Percentiles rank a stretch among this genome's conserved stretches.
Evolutionary conservation across 1,140 invertebrate species (phyloP).

Genomic region (Drosophila bocqueti): DNA sequence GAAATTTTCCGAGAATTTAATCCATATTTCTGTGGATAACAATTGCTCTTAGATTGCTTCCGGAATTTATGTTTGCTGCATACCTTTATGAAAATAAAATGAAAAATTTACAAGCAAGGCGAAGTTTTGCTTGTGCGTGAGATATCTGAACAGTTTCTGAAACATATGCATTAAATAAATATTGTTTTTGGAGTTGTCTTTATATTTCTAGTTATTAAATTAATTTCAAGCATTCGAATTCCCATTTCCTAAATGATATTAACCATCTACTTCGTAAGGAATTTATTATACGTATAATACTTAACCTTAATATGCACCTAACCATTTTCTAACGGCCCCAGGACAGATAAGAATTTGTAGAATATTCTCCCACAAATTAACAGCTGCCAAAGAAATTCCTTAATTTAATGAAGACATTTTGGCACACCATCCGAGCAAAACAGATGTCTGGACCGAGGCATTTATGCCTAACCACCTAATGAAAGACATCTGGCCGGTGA

Average conservation of each 20-base stretch:
- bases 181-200: neutral
- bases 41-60: constrained; percentile 8
- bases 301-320: neutral
- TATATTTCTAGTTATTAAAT: neutral
- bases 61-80: neutral
- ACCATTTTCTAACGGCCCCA: constrained; percentile 1
- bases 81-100: neutral
- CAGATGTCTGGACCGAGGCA: constrained; percentile 22
- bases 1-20: neutral
- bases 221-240: too few species aligned
- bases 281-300: neutral
- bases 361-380: constrained; percentile 21
- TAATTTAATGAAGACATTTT: constrained; percentile 40
- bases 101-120: neutral
- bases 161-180: too few species aligned
- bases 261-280: neutral
- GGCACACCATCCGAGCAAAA: constrained; percentile 12
- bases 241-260: neutral
- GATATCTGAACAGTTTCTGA: too few species aligned
- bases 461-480: constrained; percentile 32
- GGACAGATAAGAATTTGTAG: neutral
- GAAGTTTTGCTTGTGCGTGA: neutral
- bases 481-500: constrained; percentile 42
- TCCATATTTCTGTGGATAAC: neutral
- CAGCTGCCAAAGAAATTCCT: constrained; percentile 29